Base-by-base conservation (phyloP, 1,140 invertebrate genomes). In the Bombus pascuorum region DNA sequence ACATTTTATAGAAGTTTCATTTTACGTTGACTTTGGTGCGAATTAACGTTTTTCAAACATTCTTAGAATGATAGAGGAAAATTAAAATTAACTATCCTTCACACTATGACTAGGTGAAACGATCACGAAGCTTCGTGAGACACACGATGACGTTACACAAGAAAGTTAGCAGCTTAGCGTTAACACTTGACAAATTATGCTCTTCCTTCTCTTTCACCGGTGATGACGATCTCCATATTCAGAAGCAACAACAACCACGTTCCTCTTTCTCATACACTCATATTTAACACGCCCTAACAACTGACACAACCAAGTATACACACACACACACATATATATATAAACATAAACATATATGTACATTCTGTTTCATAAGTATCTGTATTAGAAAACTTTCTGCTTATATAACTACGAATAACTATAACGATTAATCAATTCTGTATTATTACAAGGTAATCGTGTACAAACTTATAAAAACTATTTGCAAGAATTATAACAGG, bases 101-200 rank as follows among this genome's bases (percentile, higher is more conserved):
- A 1, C 39, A 10, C 28, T 15, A 62, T 62, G 59, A 62, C n/a
- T 44, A 10, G 71, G 71, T 22, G 42, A 47, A 81, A 73, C 81
- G 87, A 87, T 78, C 75, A 79, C 18, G 59, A 79, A 77, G 79
- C 57, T 88, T 62, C 70, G 66, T 81, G 81, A 87, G 88, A 90
- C 89, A 86, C 89, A 87, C 87, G 89, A 92, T 87, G 91, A 92
- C 85, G 81, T 83, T 88, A 86, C 77, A 86, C 79, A 83, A 73
- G 70, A 85, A 92, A 92, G 90, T 91, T 93, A 90, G 81, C 90
- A 86, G 89, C 88, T 92, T 91, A 90, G 89, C 88, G 90, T 91
- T 92, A 87, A 42, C 71, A 66, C 86, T 89, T 93, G 92, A 93
- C 92, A 93, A 93, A 93, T 93, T 91, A 90, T 88, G 76, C 83